A percentile compares a stretch with the other conserved stretches of the same genome.
These are phyloP conservation scores for Mus pahari DNA, from an alignment of 2,113 vertebrate species.

Conservation along the genomic window DNA sequence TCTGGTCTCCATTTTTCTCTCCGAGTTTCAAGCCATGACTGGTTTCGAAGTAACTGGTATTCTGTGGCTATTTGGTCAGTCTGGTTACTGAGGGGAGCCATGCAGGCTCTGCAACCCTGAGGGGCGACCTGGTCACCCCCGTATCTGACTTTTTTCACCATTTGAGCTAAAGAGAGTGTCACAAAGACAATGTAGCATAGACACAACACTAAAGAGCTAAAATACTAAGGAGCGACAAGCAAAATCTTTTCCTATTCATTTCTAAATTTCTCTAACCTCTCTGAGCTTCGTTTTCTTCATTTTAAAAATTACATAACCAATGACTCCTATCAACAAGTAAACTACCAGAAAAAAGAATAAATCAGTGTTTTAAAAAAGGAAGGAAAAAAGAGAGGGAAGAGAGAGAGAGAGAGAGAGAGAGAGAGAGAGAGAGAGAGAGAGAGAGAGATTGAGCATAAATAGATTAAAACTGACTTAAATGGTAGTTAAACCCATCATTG, in stretches of 20 bases:
- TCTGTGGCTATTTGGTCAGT: conserved; percentile 54
- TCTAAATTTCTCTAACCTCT: conserved; percentile 46
- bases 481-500: background rate
- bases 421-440: too few species aligned
- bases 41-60: conserved; percentile 48
- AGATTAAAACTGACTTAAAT: conserved; percentile 20
- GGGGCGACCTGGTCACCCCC: conserved; percentile 25
- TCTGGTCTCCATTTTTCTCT: conserved; percentile 70
- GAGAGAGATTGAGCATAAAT: background rate
- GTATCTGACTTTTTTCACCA: conserved; percentile 65
- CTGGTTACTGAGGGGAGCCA: conserved; percentile 45
- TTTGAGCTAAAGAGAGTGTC: conserved; percentile 64
- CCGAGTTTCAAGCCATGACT: conserved; percentile 56
- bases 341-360: background rate
- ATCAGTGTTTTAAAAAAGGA: background rate
- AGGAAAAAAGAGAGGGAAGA: background rate
- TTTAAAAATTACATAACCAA: conserved; percentile 39
- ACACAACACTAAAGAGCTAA: background rate
- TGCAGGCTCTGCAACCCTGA: conserved; percentile 46
- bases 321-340: conserved; percentile 34
- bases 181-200: conserved; percentile 58
- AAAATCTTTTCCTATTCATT: conserved; percentile 58
- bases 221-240: background rate
- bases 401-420: too few species aligned
- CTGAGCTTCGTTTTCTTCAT: conserved; percentile 13